These are phyloP conservation scores for Entomobrya proxima DNA, from an alignment of 2,888 invertebrate species.

Conservation along the genomic window DNA sequence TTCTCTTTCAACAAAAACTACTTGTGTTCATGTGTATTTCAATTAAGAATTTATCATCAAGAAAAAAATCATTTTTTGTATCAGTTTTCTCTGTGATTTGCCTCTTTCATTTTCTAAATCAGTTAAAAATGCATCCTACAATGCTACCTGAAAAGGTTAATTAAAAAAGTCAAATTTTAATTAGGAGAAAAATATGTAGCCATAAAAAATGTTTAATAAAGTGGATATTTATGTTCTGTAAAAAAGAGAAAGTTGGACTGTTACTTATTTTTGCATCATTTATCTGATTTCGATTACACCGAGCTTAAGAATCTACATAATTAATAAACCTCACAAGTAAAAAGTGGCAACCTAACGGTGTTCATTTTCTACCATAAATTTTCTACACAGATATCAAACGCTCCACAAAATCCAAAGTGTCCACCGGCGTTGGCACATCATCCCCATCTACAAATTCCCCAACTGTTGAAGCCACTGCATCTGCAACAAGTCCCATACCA, in stretches of 20 bases:
- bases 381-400: conserved; percentile 62
- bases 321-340: not conserved
- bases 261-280: conserved; percentile 63
- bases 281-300: no score
- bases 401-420: conserved; percentile 75
- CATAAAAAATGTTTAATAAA: conserved; percentile 27
- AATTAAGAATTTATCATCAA: not conserved
- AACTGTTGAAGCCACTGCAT: conserved; percentile 5
- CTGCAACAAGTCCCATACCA: conserved; percentile 14
- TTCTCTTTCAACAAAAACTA: not conserved
- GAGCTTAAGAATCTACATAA: no score
- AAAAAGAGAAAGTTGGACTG: conserved; percentile 46
- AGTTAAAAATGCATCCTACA: not conserved
- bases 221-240: not conserved
- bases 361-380: not conserved
- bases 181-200: not conserved
- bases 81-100: conserved; percentile 51
- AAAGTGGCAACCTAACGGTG: not conserved
- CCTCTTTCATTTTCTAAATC: not conserved
- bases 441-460: conserved; percentile 77
- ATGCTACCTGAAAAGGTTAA: conserved; percentile 21
- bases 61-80: conserved; percentile 15
- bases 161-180: not conserved
- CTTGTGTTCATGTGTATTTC: conserved; percentile 51
- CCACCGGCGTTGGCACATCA: conserved; percentile 83